Base-by-base conservation (phyloP, 2,888 invertebrate species). In the Scotopteryx bipunctaria region DNA sequence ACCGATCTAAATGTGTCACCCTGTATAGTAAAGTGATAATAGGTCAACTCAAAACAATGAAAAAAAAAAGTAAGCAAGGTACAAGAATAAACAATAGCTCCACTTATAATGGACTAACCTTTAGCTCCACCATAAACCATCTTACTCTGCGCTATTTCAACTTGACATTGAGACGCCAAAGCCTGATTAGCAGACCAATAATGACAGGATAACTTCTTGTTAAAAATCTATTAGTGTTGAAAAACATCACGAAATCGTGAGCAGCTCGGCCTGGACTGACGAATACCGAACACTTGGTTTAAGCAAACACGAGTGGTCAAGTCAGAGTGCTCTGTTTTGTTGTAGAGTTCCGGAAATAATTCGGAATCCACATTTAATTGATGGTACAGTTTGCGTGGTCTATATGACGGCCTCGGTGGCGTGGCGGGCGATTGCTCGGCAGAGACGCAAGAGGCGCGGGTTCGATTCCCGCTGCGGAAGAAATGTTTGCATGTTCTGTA, bases 211-310 rank as follows among this genome's bases (percentile, higher is more conserved):
- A 36, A 32, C 38, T 48, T 23, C 23, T 35, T 35, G n/a, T n/a
- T 23, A 38, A 40, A 27, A 42, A 49, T 61, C 55, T 59, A 59
- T 58, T 59, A 59, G 52, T 57, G 51, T 38, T 56, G 46, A 50
- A 54, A 57, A 49, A 51, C 53, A 48, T 66, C 69, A 69, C 69
- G 69, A 69, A 35, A 42, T 66, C 66, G 67, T 69, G 67, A 61
- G 37, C 21, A 13, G 19, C 51, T n/a, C 17, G 25, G 57, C 23
- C 14, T 57, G 66, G 59, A 63, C 67, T 45, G 49, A n/a, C n/a
- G n/a, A n/a, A n/a, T n/a, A n/a, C n/a, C 41, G 15, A 36, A 52
- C 51, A 56, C 55, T 63, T 59, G 64, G 63, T 64, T 63, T 63
- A 42, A 51, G 59, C 57, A 59, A 61, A 19, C 41, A 25, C 42